Evolutionary conservation across 1,140 invertebrate genomes (phyloP), one percentile per base, ranked within the genome.

Genomic region (Steinernema khuongi): DNA sequence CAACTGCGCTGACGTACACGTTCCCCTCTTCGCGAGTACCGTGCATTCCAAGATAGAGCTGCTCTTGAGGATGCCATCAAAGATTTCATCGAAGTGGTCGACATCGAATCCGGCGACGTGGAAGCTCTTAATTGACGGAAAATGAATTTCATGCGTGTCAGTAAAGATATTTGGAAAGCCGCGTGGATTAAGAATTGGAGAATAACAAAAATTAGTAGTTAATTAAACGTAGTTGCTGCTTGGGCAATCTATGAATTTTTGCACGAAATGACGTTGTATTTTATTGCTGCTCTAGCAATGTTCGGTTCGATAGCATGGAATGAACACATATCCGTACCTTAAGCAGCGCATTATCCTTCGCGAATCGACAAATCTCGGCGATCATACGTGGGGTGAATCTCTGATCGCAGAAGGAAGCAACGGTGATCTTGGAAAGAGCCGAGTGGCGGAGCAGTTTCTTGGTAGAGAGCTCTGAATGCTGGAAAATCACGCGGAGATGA

Each of bases 321-420:
- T n/a, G n/a, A n/a, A n/a, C n/a, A n/a, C 36, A 41, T 41, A 7
- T 41, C 36, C 36, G 36, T 60, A 60, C 50, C 50, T 60, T 60
- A 2, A 60, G 50, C 11, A 17, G 22, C 4, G 7, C 14, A 60
- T 60, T 60, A 14, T 22, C 50, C 26, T 60, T 60, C 4, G 50
- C 50, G 50, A 60, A 60, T 17, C 50, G 50, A 60, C 50, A 60
- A 22, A 60, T 60, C 26, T 60, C 50, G 7, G 22, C 26, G 4
- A 60, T 26, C 50, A 60, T 60, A 26, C 19, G 50, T n/a, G 50
- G 50, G 22, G 50, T 60, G 50, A 60, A 22, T 14, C 50, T 14
- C 4, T 22, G 50, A 60, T 60, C 50, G 26, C 50, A 60, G 50
- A 60, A 60, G 11, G 50, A 14, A 22, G 50, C 50, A 7, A 4